Conservation (phyloP, 2,113 vertebrate genomes). For the Mustela nigripes region DNA sequence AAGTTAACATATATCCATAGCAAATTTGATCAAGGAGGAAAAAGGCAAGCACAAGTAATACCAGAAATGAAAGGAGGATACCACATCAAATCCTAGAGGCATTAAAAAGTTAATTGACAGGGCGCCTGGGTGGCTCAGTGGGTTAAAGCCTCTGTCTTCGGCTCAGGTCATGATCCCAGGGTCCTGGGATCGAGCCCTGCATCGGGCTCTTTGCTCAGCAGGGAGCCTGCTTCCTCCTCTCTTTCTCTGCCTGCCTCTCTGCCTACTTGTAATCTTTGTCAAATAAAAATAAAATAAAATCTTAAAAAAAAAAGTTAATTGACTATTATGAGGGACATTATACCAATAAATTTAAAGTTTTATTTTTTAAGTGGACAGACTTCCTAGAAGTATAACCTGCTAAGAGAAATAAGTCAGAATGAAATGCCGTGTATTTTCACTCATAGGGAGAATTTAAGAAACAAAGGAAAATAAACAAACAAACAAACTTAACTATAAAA, state of each 20-base stretch:
- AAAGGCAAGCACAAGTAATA: not conserved
- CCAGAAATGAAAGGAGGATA: not conserved
- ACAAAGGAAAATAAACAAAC: not conserved
- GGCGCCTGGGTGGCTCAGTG: too few species aligned
- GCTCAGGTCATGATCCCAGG: too few species aligned
- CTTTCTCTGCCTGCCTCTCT: too few species aligned
- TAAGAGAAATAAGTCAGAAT: too few species aligned
- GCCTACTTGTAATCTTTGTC: too few species aligned
- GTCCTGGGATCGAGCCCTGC: too few species aligned
- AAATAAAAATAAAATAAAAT: too few species aligned
- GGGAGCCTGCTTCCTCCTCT: too few species aligned
- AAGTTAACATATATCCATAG: not conserved
- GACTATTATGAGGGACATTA: not conserved
- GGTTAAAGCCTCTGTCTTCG: too few species aligned
- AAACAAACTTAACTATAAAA: not conserved
- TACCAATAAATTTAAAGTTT: not conserved
- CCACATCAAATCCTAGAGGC: not conserved
- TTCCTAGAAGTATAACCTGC: not conserved
- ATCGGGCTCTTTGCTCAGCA: too few species aligned
- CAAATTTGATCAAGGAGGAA: not conserved
- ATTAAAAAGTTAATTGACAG: not conserved
- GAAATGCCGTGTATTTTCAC: too few species aligned
- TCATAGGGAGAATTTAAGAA: not conserved
- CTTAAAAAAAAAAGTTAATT: not conserved
- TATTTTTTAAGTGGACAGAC: not conserved